Evolutionary conservation across 2,113 vertebrate genomes (phyloP), one percentile per base, ranked within the genome.

Genomic region (Rhineura floridana): DNA sequence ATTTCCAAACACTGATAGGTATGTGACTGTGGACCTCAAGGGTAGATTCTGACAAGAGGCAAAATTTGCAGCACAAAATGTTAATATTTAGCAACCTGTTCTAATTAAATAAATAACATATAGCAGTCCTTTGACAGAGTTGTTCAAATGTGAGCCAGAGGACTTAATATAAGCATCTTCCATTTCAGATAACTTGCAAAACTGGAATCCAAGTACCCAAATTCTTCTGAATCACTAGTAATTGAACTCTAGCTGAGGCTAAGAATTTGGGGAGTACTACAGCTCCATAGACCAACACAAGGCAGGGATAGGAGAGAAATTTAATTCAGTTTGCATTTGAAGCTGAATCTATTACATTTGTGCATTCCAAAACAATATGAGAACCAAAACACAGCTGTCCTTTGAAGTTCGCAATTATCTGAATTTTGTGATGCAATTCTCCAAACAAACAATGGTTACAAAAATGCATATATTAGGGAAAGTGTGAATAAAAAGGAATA

Each of bases 1-100:
- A 84, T 92, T 96, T 67, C 86, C 21, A 2, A 59, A 86, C 76
- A 87, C 87, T 96, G 96, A 95, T 94, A 91, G 30, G n/a, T 89
- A 73, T 79, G 65, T 90, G 93, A 91, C 81, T 94, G 92, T 94
- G 95, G 94, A 94, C 91, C 88, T 92, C 93, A 94, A 91, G 83
- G 28, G 44, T 19, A 87, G 85, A 76, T 90, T 94, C 92, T 92
- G 77, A 93, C 83, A 85, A 91, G 90, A 70, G 62, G 44, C 75
- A 91, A 83, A 88, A 46, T 33, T 81, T 25, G 55, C 86, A 86
- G 82, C 69, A 50, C 30, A 10, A 72, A 70, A 28, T 59, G 84
- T 2, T 91, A 92, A 93, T 90, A 81, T 48, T 88, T 80, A 76
- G 85, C 83, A 33, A 8, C 89, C 88, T 89, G 3, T n/a, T 88